phyloP scores from a whole-genome alignment of 2,888 invertebrate genomes.

The Xiphydria camelus region DNA sequence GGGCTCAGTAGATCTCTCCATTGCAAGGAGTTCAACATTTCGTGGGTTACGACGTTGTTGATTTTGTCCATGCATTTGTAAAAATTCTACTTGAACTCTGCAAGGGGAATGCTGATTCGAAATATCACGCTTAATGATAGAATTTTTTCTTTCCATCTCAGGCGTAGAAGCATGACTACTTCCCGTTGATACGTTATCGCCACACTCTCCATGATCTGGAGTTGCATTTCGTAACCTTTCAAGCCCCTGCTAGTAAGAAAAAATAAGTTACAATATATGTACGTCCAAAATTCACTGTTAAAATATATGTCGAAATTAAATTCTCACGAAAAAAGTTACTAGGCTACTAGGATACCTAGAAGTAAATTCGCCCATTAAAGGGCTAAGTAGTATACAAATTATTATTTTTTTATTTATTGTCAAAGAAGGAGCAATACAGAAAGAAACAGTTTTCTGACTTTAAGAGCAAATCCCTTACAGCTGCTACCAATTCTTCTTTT shows the following conservation, averaged over 20 bases:
- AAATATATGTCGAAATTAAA: too few species aligned
- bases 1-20: constrained; percentile 31
- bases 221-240: constrained; percentile 39
- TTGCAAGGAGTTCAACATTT: constrained; percentile 35
- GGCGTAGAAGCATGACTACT: constrained; percentile 60
- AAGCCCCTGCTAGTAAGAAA: constrained; percentile 29
- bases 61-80: constrained; percentile 48
- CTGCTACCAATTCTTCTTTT: too few species aligned
- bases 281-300: too few species aligned
- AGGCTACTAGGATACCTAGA: too few species aligned
- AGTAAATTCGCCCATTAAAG: too few species aligned
- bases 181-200: constrained; percentile 52
- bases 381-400: too few species aligned
- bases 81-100: constrained; percentile 49
- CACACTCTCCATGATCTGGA: constrained; percentile 43
- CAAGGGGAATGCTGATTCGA: constrained; percentile 38
- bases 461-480: too few species aligned
- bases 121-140: constrained; percentile 51
- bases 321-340: too few species aligned
- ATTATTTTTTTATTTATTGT: too few species aligned
- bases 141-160: constrained; percentile 56
- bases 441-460: too few species aligned
- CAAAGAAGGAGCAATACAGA: too few species aligned
- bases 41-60: constrained; percentile 55
- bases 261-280: too few species aligned